Evolutionary conservation across 2,888 invertebrate genomes (phyloP).

Genomic region (Limenitis arthemis): DNA sequence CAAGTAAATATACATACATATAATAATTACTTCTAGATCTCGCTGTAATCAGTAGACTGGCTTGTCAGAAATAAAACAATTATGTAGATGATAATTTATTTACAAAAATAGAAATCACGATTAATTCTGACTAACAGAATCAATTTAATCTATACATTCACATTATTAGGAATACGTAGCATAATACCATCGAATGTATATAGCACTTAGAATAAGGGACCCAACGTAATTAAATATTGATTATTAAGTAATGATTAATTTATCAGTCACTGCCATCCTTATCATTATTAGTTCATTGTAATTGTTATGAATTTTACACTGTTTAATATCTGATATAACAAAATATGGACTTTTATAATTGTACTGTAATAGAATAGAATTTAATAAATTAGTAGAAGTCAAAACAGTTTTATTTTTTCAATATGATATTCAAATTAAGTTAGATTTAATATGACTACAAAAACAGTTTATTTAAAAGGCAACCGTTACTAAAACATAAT

Average conservation of each 20-base stretch:
- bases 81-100: conserved; percentile 46
- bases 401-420: conserved; percentile 10
- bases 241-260: conserved; percentile 16
- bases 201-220: conserved; percentile 15
- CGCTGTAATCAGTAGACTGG: not conserved
- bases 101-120: conserved; percentile 64
- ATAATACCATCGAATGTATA: conserved; percentile 20
- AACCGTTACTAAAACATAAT: not conserved
- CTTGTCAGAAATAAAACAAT: conserved; percentile 8
- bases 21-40: conserved; percentile 7
- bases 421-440: not conserved
- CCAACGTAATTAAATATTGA: conserved; percentile 10
- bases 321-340: conserved; percentile 12
- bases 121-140: conserved; percentile 38
- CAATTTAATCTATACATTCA: conserved; percentile 45
- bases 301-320: conserved; percentile 15
- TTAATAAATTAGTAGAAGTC: conserved; percentile 13
- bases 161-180: conserved; percentile 40
- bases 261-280: conserved; percentile 23
- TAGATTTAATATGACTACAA: not conserved
- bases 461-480: not conserved
- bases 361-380: conserved; percentile 17
- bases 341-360: conserved; percentile 18
- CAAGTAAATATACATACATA: conserved; percentile 22
- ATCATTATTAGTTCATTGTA: conserved; percentile 2